Conservation (phyloP, 2,113 vertebrate genomes). For the Elaphurus davidianus region DNA sequence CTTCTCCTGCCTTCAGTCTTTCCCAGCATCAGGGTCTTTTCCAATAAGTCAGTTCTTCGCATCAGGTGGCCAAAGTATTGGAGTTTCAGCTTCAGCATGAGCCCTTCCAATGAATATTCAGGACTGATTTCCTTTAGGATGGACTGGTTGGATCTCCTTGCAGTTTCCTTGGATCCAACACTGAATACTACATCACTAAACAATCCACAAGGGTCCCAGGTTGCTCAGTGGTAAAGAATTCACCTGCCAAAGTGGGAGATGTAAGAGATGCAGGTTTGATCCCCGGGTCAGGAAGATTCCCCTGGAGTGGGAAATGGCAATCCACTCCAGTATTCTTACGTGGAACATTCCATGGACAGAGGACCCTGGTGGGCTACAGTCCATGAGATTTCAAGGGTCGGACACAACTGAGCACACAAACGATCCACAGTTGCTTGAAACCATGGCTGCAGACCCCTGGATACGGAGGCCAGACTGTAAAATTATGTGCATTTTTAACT, state of each 20-base stretch:
- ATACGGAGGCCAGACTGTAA: background rate
- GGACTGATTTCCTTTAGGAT: background rate
- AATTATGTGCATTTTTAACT: background rate
- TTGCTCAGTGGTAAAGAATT: background rate
- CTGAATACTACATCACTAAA: background rate
- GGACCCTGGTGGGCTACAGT: background rate
- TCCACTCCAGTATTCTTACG: background rate
- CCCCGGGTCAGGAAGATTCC: background rate
- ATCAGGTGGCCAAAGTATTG: background rate
- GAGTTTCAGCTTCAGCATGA: background rate
- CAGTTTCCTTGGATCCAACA: background rate
- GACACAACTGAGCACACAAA: background rate
- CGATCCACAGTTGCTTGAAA: background rate
- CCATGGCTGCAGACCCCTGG: background rate
- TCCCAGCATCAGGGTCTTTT: background rate
- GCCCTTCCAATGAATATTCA: background rate
- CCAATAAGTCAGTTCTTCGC: background rate
- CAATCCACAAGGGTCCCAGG: background rate
- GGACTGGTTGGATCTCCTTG: background rate
- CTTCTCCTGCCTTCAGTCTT: background rate
- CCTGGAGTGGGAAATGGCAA: background rate
- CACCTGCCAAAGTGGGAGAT: background rate
- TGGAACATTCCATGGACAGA: background rate
- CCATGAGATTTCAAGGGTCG: background rate
- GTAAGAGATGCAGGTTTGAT: background rate